These are phyloP conservation scores for Drosophila sturtevanti DNA, from an alignment of 1,140 invertebrate genomes.

Conservation along the genomic window DNA sequence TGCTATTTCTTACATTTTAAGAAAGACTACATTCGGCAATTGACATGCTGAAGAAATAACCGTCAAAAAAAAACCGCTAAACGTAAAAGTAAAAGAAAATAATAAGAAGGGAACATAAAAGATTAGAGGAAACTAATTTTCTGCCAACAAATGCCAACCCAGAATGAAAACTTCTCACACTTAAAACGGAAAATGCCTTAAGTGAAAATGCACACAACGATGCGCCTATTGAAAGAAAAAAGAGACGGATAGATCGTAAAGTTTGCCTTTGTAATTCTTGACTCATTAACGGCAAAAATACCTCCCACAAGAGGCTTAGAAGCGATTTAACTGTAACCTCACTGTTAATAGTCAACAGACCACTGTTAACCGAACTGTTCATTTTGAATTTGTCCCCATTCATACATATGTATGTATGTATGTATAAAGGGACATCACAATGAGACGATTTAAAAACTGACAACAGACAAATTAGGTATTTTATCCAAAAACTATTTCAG, in stretches of 20 bases:
- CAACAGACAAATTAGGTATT: too few relatives aligned
- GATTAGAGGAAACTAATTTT: conserved; percentile 58
- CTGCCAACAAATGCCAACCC: conserved; percentile 16
- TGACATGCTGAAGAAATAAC: conserved; percentile 43
- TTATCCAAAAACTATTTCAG: too few relatives aligned
- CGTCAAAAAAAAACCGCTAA: conserved; percentile 62
- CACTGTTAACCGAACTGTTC: not conserved
- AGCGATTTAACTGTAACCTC: conserved; percentile 2
- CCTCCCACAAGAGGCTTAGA: conserved; percentile 5
- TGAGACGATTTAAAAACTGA: too few relatives aligned
- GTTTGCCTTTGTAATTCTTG: conserved; percentile 10
- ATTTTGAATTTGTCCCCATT: not conserved
- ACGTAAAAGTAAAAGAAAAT: conserved; percentile 29
- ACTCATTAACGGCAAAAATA: conserved; percentile 21
- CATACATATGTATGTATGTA: not conserved
- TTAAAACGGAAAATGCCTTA: conserved; percentile 61
- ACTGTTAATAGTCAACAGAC: not conserved
- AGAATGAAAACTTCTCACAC: conserved; percentile 55
- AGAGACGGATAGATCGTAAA: not conserved
- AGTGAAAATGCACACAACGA: conserved; percentile 17
- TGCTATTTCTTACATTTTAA: conserved; percentile 52
- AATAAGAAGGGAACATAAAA: conserved; percentile 16
- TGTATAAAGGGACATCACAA: too few relatives aligned
- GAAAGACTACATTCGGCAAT: conserved; percentile 56
- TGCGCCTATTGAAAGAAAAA: not conserved